Conservation (phyloP, 35 echinoderm and acorn worm genomes). For the Patiria miniata region DNA sequence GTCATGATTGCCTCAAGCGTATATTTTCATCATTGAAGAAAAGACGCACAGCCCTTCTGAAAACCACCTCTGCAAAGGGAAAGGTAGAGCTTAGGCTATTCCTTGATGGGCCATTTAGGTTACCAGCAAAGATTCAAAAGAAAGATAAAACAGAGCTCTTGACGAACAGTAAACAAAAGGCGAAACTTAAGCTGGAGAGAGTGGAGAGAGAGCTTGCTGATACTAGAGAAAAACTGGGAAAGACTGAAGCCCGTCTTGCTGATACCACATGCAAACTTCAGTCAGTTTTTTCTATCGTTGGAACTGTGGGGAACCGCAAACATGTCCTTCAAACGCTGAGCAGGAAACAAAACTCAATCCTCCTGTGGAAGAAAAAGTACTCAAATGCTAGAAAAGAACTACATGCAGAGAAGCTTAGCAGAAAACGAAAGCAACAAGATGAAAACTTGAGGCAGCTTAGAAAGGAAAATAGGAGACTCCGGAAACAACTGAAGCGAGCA, state of each 20-base stretch:
- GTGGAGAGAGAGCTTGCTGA: background rate
- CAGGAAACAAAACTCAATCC: background rate
- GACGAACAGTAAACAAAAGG: background rate
- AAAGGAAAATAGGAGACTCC: background rate
- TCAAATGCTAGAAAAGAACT: background rate
- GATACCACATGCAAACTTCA: background rate
- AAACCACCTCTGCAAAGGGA: background rate
- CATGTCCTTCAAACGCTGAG: background rate
- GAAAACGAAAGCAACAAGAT: background rate
- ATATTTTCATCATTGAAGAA: background rate
- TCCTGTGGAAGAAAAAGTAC: background rate
- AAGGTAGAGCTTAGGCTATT: background rate
- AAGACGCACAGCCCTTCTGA: background rate
- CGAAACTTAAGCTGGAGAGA: background rate
- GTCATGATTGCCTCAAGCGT: background rate
- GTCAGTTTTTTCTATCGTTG: background rate
- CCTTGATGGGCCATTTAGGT: background rate
- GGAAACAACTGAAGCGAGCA: background rate
- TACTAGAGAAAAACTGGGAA: background rate
- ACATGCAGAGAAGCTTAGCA: background rate
- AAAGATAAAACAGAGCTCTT: background rate
- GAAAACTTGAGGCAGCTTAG: background rate
- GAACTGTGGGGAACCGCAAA: background rate
- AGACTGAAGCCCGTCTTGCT: background rate
- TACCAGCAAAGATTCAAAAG: background rate